Percentiles rank a stretch among this genome's conserved stretches.
Evolutionary conservation across 1,140 invertebrate species (phyloP).

Genomic region (Manduca sexta): DNA sequence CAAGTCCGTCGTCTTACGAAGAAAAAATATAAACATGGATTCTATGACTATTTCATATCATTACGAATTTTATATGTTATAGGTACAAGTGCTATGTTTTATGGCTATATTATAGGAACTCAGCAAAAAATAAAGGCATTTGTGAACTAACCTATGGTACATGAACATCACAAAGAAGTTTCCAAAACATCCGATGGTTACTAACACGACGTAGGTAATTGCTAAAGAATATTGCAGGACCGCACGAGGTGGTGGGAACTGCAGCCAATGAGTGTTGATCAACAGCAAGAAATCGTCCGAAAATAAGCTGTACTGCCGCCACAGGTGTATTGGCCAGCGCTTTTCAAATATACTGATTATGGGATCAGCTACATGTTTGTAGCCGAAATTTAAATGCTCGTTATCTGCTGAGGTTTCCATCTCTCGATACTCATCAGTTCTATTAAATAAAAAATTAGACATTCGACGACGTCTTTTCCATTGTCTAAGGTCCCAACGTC

Average conservation of each 20-base stretch:
- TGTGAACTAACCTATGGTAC: slow-evolving; percentile 72
- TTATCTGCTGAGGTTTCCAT: neutral
- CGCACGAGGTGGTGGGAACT: slow-evolving; percentile 75
- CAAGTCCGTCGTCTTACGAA: too few relatives aligned
- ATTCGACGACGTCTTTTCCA: slow-evolving; percentile 56
- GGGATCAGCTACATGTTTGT: neutral
- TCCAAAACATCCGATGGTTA: slow-evolving; percentile 75
- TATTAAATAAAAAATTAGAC: slow-evolving; percentile 6
- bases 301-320: slow-evolving; percentile 71
- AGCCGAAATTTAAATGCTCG: neutral
- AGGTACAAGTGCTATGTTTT: too few relatives aligned
- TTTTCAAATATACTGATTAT: slow-evolving; percentile 39
- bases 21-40: too few relatives aligned
- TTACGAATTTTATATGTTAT: too few relatives aligned
- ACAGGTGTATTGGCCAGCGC: slow-evolving; percentile 67
- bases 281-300: slow-evolving; percentile 73
- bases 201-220: slow-evolving; percentile 74
- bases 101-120: too few relatives aligned
- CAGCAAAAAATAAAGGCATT: too few relatives aligned
- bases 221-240: slow-evolving; percentile 74
- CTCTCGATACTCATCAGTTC: slow-evolving; percentile 8
- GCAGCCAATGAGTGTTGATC: slow-evolving; percentile 79
- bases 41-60: too few relatives aligned
- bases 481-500: slow-evolving; percentile 37
- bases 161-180: slow-evolving; percentile 78